These are phyloP conservation scores for Zaprionus davidi DNA, from an alignment of 1,140 invertebrate genomes.

Conservation along the genomic window DNA sequence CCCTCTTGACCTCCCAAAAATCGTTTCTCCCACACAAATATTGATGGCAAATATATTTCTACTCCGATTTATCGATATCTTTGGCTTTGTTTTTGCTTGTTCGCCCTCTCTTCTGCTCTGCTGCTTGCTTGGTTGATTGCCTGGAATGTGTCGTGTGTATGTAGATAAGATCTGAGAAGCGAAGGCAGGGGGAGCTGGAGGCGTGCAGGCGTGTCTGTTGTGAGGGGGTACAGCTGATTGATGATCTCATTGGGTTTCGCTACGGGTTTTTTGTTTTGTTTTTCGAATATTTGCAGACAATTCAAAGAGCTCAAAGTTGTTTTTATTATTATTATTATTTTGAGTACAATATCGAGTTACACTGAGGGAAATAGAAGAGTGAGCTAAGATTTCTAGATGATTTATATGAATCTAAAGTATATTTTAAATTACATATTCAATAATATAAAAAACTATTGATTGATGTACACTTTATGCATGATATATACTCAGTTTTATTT, in stretches of 20 bases:
- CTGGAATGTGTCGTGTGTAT: constrained; percentile 59
- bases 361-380: not conserved
- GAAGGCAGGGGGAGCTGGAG: not conserved
- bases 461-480: not conserved
- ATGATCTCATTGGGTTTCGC: constrained; percentile 47
- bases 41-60: constrained; percentile 14
- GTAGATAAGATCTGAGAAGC: constrained; percentile 36
- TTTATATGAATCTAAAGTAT: too few relatives aligned
- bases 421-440: not conserved
- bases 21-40: constrained; percentile 8
- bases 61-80: constrained; percentile 27
- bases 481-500: not conserved
- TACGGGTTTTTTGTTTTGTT: not conserved
- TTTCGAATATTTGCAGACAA: constrained; percentile 23
- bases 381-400: too few relatives aligned
- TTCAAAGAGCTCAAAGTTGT: constrained; percentile 3
- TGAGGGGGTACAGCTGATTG: constrained; percentile 32
- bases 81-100: not conserved
- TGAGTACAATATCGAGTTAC: not conserved
- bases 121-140: constrained; percentile 51
- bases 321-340: not conserved
- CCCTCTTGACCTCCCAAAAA: constrained; percentile 13
- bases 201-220: not conserved
- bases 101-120: constrained; percentile 35
- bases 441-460: not conserved